Percentiles rank a stretch among this genome's conserved stretches.
Evolutionary conservation across 1,140 invertebrate species (phyloP).

Genomic region (Hyles vespertilio): DNA sequence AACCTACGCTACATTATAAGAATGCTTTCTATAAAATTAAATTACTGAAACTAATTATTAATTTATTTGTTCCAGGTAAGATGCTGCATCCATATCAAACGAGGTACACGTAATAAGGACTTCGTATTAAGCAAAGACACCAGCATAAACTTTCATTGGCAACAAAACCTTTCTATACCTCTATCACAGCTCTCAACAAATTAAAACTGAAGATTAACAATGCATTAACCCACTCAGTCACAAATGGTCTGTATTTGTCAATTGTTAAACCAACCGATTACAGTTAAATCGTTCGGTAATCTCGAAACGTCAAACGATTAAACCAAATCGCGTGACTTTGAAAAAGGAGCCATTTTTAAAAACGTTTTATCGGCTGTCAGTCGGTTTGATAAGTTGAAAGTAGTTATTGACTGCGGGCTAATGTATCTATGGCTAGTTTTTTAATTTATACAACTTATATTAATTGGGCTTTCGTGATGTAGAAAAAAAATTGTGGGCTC

Average conservation of each 20-base stretch:
- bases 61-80: conserved; percentile 6
- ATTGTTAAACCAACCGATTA: conserved; percentile 4
- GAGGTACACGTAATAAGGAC: no score
- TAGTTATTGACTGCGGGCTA: conserved; percentile 5
- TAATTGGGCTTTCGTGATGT: no score
- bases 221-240: conserved; percentile 4
- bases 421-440: no score
- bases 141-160: no score
- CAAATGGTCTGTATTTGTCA: conserved; percentile 9
- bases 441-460: no score
- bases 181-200: conserved; percentile 1
- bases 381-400: conserved; percentile 37
- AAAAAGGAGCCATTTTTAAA: conserved; percentile 67
- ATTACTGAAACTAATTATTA: no score
- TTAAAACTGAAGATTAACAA: conserved; percentile 3
- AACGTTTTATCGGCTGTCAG: conserved; percentile 56
- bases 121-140: no score
- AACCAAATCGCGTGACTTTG: conserved; percentile 54
- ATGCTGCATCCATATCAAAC: background rate
- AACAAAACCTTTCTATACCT: background rate
- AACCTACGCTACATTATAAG: no score
- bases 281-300: conserved; percentile 33
- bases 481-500: no score
- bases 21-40: no score
- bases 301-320: conserved; percentile 56